Conservation (phyloP, 2,888 invertebrate species). For the Itoplectis maculator region DNA sequence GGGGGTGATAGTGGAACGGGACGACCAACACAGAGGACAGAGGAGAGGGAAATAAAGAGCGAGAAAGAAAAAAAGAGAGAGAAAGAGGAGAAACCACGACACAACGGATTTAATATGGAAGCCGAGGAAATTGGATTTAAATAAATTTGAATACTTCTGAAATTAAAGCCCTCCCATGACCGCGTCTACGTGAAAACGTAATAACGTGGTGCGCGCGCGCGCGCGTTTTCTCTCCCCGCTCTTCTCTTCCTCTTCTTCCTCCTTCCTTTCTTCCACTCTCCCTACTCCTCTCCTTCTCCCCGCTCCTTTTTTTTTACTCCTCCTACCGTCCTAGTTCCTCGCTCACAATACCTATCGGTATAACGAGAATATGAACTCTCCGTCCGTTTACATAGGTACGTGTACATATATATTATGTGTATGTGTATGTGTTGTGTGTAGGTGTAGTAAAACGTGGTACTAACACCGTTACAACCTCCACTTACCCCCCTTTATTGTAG, state of each 20-base stretch:
- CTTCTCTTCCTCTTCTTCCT: conserved; percentile 58
- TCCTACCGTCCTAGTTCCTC: conserved; percentile 73
- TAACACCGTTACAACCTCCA: neutral
- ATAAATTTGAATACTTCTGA: conserved; percentile 83
- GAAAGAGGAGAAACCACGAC: conserved; percentile 75
- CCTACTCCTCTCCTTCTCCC: conserved; percentile 50
- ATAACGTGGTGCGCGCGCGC: conserved; percentile 76
- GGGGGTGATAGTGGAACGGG: conserved; percentile 48
- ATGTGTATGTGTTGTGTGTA: neutral
- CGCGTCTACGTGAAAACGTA: conserved; percentile 81
- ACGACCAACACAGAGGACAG: conserved; percentile 62
- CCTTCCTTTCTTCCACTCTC: conserved; percentile 41
- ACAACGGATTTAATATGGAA: conserved; percentile 81
- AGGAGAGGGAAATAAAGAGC: conserved; percentile 60
- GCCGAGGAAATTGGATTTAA: conserved; percentile 82
- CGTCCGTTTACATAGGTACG: conserved; percentile 51
- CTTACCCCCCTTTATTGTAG: conserved; percentile 4
- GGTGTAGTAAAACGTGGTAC: conserved; percentile 34
- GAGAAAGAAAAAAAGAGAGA: conserved; percentile 59
- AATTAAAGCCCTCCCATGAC: conserved; percentile 82
- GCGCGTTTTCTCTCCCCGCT: conserved; percentile 53
- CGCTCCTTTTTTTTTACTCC: conserved; percentile 42
- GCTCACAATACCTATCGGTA: conserved; percentile 66
- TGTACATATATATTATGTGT: neutral
- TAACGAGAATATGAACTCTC: conserved; percentile 64